phyloP scores from a whole-genome alignment of 2,113 vertebrate genomes.

The Mungos mungo region DNA sequence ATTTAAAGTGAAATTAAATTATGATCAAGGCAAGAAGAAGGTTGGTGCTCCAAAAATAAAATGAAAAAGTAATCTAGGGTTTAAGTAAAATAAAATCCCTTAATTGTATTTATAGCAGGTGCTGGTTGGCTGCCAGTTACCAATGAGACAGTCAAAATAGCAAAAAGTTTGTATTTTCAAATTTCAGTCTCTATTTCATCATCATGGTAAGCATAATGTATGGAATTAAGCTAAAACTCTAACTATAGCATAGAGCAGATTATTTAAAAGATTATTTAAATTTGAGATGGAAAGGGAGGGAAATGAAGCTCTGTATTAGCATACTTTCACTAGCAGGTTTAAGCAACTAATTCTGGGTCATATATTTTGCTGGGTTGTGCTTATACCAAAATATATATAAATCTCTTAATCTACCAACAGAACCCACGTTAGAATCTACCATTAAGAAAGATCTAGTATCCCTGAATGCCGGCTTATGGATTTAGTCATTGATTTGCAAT shows the following conservation, averaged over 20 bases:
- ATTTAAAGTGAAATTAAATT: slow-evolving; percentile 59
- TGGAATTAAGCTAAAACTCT: background rate
- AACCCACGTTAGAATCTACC: slow-evolving; percentile 22
- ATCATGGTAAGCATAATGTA: background rate
- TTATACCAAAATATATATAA: background rate
- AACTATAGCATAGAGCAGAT: background rate
- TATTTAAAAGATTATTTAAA: background rate
- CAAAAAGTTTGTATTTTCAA: background rate
- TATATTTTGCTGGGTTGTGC: background rate
- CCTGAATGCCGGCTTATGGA: background rate
- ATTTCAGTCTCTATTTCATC: background rate
- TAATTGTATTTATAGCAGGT: background rate
- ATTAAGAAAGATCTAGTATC: background rate
- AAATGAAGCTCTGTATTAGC: background rate
- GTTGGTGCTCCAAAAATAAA: slow-evolving; percentile 4
- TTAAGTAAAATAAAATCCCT: slow-evolving; percentile 59
- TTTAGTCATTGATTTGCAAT: background rate
- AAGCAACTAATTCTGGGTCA: background rate
- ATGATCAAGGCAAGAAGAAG: slow-evolving; percentile 4
- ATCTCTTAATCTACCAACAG: background rate
- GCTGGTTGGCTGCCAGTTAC: background rate
- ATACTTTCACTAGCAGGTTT: background rate
- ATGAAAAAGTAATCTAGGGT: background rate
- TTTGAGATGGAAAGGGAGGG: background rate
- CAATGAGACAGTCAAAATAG: background rate